Base-by-base conservation (phyloP, 2,888 invertebrate genomes). In the Ophion obscuratus region DNA sequence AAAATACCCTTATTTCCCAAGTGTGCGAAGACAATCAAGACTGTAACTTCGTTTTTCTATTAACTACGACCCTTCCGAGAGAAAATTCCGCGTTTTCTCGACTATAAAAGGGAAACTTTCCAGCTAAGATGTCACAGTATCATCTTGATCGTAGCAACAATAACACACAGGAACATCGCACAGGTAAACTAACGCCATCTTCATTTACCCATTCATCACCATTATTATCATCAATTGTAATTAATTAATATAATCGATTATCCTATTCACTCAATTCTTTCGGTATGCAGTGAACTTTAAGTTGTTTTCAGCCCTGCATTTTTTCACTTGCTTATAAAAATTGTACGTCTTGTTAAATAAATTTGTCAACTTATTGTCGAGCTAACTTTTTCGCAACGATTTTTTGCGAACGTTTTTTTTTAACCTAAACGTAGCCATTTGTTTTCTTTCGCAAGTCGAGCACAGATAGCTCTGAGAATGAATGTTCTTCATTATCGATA, bases 61-160 rank as follows among this genome's bases (percentile, higher is more conserved):
- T 80, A 70, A 87, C 85, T 84, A 75, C 36, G 57, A 47, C 11
- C 57, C 66, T 20, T 71, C 61, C 62, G 59, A 53, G 66, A 62
- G 17, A 47, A 78, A 76, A 85, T 74, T 70, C 24, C 81, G 80
- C 76, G 80, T 62, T 83, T 84, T 62, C 17, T 87, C 78, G 86
- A 85, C 81, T 92, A 92, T 92, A 92, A 92, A 92, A 92, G 91
- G 87, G 85, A 70, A 67, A 44, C 57, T 44, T 70, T 61, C 76
- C 59, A 6, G 10, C 44, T n/a, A 75, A 31, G 71, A 81, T 74
- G 83, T 87, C 88, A 85, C 85, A 88, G 88, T 85, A 62, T 31
- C 61, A 80, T 81, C 66, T 73, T 64, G 84, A 78, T 67, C 77
- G 77, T 27, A 27, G 57, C 59, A 44, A 79, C 78, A 74, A 75